phyloP scores from a whole-genome alignment of 2,113 vertebrate species.

The Piprites chloris region DNA sequence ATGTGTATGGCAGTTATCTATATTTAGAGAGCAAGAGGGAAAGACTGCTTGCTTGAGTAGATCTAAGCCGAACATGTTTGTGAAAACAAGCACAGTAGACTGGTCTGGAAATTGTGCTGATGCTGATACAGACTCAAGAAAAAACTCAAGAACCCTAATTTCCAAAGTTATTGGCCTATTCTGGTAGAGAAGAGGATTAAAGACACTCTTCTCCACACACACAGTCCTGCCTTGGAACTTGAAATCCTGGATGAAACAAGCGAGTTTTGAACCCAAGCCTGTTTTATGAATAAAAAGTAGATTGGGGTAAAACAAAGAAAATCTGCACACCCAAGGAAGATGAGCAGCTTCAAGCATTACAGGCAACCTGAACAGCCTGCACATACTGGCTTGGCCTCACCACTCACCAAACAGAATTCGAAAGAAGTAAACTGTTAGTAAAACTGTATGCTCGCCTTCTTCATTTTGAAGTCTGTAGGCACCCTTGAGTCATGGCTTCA shows the following conservation, averaged over 20 bases:
- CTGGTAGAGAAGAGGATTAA: neutral
- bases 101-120: neutral
- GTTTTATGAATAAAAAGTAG: neutral
- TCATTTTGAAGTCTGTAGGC: neutral
- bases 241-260: neutral
- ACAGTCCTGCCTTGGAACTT: neutral
- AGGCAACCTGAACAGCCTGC: neutral
- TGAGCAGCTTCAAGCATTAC: neutral
- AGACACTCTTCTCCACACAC: neutral
- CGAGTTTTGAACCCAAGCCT: neutral
- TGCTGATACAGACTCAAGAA: neutral
- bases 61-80: neutral
- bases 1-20: neutral
- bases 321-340: neutral
- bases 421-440: neutral
- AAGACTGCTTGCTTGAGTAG: neutral
- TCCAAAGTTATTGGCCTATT: neutral
- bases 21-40: constrained; percentile 37
- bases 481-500: neutral
- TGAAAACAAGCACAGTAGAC: neutral
- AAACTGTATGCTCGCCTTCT: neutral
- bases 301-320: neutral
- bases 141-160: neutral
- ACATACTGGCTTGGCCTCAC: neutral
- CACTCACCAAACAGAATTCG: neutral